Conservation (phyloP, 1,140 invertebrate species). For the Scaptomyza pallida region DNA sequence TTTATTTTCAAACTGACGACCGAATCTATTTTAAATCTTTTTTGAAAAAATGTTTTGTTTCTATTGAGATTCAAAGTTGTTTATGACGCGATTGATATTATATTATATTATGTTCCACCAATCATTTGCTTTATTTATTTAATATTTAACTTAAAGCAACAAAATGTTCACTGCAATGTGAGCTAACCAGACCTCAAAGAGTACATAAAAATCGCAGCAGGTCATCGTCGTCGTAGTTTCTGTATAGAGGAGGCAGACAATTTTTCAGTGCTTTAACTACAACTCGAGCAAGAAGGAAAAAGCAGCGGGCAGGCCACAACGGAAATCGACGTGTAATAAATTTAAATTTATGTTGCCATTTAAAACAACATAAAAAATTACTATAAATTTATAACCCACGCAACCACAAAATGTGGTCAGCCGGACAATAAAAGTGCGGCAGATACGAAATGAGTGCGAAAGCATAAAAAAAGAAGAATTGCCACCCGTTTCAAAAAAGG, state of each 20-base stretch:
- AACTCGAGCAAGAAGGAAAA: slow-evolving; percentile 6
- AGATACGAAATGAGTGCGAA: slow-evolving; percentile 37
- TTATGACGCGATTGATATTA: too few species aligned
- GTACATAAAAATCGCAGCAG: slow-evolving; percentile 22
- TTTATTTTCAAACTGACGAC: too few species aligned
- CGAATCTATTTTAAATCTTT: too few species aligned
- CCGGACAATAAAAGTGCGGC: slow-evolving; percentile 65
- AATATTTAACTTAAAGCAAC: too few species aligned
- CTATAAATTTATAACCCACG: slow-evolving; percentile 69
- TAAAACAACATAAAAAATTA: slow-evolving; percentile 70
- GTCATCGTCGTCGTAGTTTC: slow-evolving; percentile 4
- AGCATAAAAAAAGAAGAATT: slow-evolving; percentile 14
- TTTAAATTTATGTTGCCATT: slow-evolving; percentile 74
- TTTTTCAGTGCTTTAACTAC: slow-evolving; percentile 6
- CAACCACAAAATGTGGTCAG: slow-evolving; percentile 70
- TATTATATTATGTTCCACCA: too few species aligned
- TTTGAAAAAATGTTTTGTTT: too few species aligned
- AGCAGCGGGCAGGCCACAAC: slow-evolving; percentile 32
- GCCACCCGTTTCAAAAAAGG: slow-evolving; percentile 19
- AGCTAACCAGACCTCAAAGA: slow-evolving; percentile 22
- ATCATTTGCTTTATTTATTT: too few species aligned
- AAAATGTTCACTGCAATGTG: too few species aligned
- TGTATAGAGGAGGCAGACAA: slow-evolving; percentile 1
- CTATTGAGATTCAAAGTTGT: too few species aligned
- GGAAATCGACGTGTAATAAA: slow-evolving; percentile 74